phyloP scores from a whole-genome alignment of 2,888 invertebrate genomes.

The Coremacera marginata region DNA sequence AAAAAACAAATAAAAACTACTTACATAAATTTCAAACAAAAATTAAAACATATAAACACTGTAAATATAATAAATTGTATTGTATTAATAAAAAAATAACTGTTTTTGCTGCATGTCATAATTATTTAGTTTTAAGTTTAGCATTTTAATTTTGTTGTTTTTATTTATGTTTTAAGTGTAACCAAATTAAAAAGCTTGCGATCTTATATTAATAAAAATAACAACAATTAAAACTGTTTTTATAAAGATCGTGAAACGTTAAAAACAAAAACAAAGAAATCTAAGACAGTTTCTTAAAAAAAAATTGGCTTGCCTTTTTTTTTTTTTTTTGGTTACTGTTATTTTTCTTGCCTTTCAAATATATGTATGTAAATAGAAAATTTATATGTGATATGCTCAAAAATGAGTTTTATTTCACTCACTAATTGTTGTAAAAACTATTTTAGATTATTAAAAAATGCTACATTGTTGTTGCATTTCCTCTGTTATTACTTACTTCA shows the following conservation, averaged over 20 bases:
- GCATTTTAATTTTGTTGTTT: conserved; percentile 4
- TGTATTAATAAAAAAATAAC: background rate
- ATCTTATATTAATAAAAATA: conserved; percentile 4
- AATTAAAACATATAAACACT: background rate
- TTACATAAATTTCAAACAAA: background rate
- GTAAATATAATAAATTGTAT: conserved; percentile 14
- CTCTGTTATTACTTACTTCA: background rate
- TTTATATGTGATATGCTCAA: background rate
- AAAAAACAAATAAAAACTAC: background rate
- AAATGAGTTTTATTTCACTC: background rate
- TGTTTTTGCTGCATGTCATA: conserved; percentile 4
- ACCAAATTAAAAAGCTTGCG: conserved; percentile 1
- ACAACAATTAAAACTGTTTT: conserved; percentile 14
- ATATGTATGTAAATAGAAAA: background rate
- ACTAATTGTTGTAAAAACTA: conserved; percentile 13
- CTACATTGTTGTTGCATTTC: background rate
- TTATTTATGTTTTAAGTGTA: background rate
- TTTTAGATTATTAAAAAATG: background rate
- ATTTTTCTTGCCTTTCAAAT: background rate
- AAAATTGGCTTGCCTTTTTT: background rate
- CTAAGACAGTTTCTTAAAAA: background rate
- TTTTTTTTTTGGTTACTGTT: background rate
- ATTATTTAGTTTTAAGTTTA: conserved; percentile 8
- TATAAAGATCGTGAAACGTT: conserved; percentile 11
- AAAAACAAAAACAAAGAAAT: background rate